phyloP scores from a whole-genome alignment of 2,113 vertebrate genomes.

The Carlito syrichta region DNA sequence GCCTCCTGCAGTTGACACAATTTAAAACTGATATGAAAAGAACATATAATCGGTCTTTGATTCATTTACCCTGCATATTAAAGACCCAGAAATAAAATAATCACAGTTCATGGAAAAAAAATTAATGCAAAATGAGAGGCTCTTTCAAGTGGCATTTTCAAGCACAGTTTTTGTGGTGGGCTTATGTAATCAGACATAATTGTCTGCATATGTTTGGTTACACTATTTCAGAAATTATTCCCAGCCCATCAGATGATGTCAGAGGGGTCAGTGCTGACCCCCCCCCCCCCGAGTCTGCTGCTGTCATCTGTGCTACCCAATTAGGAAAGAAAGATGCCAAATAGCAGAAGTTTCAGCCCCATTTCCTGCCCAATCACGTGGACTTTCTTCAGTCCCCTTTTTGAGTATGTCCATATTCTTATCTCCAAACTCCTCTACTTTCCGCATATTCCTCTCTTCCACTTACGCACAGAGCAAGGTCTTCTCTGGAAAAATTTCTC shows the following conservation, averaged over 20 bases:
- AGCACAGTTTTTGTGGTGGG: slow-evolving; percentile 69
- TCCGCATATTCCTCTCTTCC: background rate
- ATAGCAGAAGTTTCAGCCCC: background rate
- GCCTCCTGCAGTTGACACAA: slow-evolving; percentile 68
- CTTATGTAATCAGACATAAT: slow-evolving; percentile 82
- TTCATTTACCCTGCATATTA: slow-evolving; percentile 73
- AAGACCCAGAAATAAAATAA: slow-evolving; percentile 81
- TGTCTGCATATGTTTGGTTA: slow-evolving; percentile 83
- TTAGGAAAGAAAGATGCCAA: background rate
- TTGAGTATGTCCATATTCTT: background rate
- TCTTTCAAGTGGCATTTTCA: slow-evolving; percentile 81
- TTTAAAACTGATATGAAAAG: slow-evolving; percentile 75
- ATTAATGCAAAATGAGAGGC: slow-evolving; percentile 76
- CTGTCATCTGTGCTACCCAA: background rate
- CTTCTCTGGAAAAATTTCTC: background rate
- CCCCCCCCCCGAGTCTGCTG: background rate
- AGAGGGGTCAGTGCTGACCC: slow-evolving; percentile 34
- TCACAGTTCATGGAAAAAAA: slow-evolving; percentile 56
- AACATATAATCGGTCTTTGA: slow-evolving; percentile 72
- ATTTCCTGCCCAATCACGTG: background rate
- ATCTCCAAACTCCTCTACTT: background rate
- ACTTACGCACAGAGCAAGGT: background rate
- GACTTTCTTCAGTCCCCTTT: background rate
- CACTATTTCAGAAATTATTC: slow-evolving; percentile 79
- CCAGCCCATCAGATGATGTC: slow-evolving; percentile 75